Evolutionary conservation across 1,140 invertebrate genomes (phyloP).

Genomic region (Sarcophaga bullata): DNA sequence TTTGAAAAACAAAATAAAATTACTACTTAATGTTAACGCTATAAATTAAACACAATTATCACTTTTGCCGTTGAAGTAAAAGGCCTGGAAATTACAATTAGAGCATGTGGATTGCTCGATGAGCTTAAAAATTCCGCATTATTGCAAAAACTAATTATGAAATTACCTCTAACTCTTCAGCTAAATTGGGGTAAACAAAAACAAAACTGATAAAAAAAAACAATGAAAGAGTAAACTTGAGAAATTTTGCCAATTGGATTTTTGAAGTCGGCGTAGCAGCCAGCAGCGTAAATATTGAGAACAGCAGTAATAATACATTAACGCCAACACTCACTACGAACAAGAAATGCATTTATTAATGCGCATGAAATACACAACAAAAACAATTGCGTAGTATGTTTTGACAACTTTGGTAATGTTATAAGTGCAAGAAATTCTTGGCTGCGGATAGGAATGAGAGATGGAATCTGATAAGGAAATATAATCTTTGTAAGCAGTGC

Average conservation of each 20-base stretch:
- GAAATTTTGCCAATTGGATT: not conserved
- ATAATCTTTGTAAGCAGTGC: slow-evolving; percentile 18
- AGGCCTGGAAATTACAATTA: not conserved
- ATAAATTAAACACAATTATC: slow-evolving; percentile 24
- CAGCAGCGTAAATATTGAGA: slow-evolving; percentile 9
- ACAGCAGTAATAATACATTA: not conserved
- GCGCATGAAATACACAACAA: not conserved
- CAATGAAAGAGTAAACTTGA: not conserved
- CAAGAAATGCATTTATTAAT: not conserved
- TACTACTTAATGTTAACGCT: not conserved
- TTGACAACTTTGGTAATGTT: too few species aligned
- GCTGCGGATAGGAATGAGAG: slow-evolving; percentile 1
- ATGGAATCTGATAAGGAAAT: not conserved
- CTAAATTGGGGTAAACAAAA: not conserved
- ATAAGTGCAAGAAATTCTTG: slow-evolving; percentile 3
- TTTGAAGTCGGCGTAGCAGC: not conserved
- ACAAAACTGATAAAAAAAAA: not conserved
- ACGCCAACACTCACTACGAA: not conserved
- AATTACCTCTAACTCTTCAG: not conserved
- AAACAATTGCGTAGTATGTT: not conserved
- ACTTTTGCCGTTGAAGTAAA: slow-evolving; percentile 17
- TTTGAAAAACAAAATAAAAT: slow-evolving; percentile 20
- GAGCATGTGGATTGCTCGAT: too few species aligned
- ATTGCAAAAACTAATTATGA: not conserved
- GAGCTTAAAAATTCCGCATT: not conserved